Base-by-base conservation (phyloP, 35 echinoderm and acorn worm genomes). In the Nesometra sesokonis region DNA sequence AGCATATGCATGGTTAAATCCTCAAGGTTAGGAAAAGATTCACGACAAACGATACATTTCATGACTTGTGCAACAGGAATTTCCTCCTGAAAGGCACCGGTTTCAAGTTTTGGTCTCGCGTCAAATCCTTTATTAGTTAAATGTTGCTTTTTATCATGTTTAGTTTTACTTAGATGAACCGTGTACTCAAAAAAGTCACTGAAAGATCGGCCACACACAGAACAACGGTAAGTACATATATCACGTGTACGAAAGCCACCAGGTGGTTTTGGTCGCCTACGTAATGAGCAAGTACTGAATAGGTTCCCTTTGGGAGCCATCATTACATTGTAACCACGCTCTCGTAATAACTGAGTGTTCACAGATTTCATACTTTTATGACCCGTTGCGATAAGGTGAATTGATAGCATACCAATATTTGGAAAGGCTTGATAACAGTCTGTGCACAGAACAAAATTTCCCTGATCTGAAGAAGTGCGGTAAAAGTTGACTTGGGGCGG, bases 1-100 rank as follows among this genome's bases (percentile, higher is more conserved):
- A 93, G 82, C 92, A 93, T 93, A 35, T 93, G 92, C 85, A 93
- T 90, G n/a, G 92, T 93, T 76, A 93, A 82, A 34, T 93, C 92
- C 39, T 93, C 82, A n/a, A 93, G 85, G 40, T 77, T 90, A 30
- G 80, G 32, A 77, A 93, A 93, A 0, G 92, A 89, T 35, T 89
- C 57, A 31, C 90, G 84, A 78, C 92, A 93, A 40, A 93, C 86
- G 47, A 93, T 86, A 40, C 92, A 93, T 77, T 93, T 93, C 92
- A 93, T 89, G 31, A 93, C 92, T 46, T 90, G 80, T 19, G 90
- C 89, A 17, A 89, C 88, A 13, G 88, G 89, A 78, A 90, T 93
- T 77, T 93, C 92, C 46, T 93, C 92, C 29, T 88, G 88, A 80
- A 82, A 93, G 38, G 90, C 92, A 17, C 84, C 78, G 30, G 88